These are phyloP conservation scores for Galendromus occidentalis DNA, from an alignment of 1,140 invertebrate genomes.

Conservation along the genomic window DNA sequence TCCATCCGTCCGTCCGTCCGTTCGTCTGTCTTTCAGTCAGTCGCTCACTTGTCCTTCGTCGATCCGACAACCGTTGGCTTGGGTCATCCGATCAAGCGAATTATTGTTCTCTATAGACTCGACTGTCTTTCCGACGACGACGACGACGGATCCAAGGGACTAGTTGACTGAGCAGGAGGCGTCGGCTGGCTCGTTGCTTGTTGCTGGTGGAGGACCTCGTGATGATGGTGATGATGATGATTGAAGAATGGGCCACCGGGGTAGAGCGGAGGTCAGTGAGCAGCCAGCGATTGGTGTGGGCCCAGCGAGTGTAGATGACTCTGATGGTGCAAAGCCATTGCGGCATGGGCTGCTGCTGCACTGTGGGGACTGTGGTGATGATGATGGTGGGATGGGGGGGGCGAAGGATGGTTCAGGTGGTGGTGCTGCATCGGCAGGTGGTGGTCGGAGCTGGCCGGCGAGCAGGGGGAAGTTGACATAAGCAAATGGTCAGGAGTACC, in stretches of 20 bases:
- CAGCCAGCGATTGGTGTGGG: constrained; percentile 8
- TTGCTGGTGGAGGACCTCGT: background rate
- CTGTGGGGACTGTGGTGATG: constrained; percentile 9
- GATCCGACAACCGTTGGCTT: too few relatives aligned
- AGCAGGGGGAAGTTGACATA: constrained; percentile 12
- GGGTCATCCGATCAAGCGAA: too few relatives aligned
- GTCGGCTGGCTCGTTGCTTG: background rate
- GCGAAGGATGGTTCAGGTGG: constrained; percentile 10
- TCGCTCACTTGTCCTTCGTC: too few relatives aligned
- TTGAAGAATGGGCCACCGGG: constrained; percentile 1
- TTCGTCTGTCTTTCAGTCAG: too few relatives aligned
- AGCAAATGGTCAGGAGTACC: constrained; percentile 12
- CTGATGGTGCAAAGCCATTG: constrained; percentile 8
- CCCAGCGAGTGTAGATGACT: constrained; percentile 11
- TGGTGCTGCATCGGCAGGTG: constrained; percentile 12
- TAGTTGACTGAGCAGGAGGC: too few relatives aligned
- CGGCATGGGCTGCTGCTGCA: background rate
- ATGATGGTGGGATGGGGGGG: background rate
- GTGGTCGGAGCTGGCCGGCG: constrained; percentile 11
- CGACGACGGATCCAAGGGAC: too few relatives aligned
- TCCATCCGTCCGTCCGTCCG: too few relatives aligned
- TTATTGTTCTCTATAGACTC: too few relatives aligned
- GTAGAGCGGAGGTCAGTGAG: constrained; percentile 9
- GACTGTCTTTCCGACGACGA: too few relatives aligned
- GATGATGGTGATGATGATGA: background rate